Conservation (phyloP, 2,797 vertebrate species). For the Platalea minor region DNA sequence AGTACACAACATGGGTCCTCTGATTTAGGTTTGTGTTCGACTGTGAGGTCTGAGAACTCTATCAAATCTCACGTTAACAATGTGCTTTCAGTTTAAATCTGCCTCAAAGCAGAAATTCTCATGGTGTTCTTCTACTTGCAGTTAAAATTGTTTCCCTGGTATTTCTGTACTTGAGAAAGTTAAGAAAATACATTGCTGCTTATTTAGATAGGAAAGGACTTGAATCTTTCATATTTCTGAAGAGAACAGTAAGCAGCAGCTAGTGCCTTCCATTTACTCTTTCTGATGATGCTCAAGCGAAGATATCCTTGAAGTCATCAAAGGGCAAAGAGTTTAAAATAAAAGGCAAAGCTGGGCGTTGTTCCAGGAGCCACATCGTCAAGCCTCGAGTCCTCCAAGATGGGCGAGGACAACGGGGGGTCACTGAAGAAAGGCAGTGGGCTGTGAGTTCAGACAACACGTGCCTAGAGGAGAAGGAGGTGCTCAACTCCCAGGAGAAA, state of each 20-base stretch:
- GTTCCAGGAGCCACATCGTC: not conserved
- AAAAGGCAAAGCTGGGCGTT: not conserved
- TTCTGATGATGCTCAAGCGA: not conserved
- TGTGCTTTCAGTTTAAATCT: not conserved
- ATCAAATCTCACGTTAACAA: not conserved
- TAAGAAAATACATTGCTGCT: not conserved
- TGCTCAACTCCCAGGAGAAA: not conserved
- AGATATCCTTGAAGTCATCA: not conserved
- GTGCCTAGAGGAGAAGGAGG: not conserved
- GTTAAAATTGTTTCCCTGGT: not conserved
- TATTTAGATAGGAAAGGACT: not conserved
- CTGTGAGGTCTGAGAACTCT: slow-evolving; percentile 9
- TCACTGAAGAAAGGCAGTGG: not conserved
- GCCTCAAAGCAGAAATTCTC: slow-evolving; percentile 23
- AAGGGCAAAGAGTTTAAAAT: not conserved
- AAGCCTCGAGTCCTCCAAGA: not conserved
- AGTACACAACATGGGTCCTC: not conserved
- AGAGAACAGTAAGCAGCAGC: not conserved
- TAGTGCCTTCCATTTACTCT: not conserved
- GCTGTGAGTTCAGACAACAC: not conserved
- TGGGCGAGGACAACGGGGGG: not conserved
- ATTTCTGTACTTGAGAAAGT: not conserved
- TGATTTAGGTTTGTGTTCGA: not conserved
- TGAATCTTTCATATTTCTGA: not conserved
- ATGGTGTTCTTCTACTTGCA: not conserved